Conservation (phyloP, 2,113 vertebrate genomes). For the Semnornis frantzii region DNA sequence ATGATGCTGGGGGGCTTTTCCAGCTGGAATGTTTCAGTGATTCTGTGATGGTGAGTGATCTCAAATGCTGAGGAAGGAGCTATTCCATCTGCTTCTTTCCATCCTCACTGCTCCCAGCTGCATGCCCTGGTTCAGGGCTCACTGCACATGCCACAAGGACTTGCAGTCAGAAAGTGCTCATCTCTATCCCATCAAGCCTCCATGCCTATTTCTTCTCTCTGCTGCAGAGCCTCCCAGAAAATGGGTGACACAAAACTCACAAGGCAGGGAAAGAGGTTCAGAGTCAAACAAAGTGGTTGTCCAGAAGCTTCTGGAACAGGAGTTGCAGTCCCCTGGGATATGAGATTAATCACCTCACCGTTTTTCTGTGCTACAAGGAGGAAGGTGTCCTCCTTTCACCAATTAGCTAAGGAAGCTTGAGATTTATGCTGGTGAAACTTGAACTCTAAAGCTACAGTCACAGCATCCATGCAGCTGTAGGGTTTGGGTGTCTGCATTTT, state of each 20-base stretch:
- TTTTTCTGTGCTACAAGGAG: neutral
- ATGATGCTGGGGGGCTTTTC: no score
- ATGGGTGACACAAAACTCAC: neutral
- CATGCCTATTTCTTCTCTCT: neutral
- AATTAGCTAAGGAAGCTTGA: neutral
- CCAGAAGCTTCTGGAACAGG: neutral
- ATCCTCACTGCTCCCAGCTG: rapidly evolving
- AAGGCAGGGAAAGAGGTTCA: neutral
- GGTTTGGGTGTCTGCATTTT: neutral
- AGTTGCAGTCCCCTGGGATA: neutral
- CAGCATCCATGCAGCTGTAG: neutral
- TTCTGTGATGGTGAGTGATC: neutral
- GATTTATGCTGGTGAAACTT: neutral
- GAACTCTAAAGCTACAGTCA: neutral
- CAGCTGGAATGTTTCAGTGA: no score
- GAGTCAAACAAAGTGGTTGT: neutral
- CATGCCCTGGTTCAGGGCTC: neutral
- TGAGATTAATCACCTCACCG: neutral
- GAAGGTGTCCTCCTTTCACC: neutral
- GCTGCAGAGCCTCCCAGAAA: neutral
- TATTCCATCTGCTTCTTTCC: neutral
- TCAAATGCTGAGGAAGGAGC: neutral
- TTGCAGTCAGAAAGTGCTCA: neutral
- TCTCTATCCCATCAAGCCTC: neutral
- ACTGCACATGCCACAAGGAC: neutral